Evolutionary conservation across 2,888 invertebrate species (phyloP), one percentile per base, ranked within the genome.

Genomic region (Papilio demoleus): DNA sequence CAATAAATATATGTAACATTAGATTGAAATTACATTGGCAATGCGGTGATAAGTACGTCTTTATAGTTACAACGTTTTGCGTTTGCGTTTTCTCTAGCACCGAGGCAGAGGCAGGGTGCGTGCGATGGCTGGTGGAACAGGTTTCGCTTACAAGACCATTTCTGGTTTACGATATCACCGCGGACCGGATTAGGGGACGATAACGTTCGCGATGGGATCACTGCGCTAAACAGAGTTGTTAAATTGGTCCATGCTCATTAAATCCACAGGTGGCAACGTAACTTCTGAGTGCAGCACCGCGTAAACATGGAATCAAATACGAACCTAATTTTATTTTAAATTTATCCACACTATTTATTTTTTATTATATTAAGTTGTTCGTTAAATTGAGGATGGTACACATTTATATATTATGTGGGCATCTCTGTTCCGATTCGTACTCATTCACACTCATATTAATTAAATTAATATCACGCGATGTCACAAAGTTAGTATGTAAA

Each of bases 121-220:
- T 88, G 87, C 82, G 83, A 87, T 86, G 82, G 86, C 79, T 81
- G 81, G 79, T 81, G 78, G 77, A 91, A 91, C 92, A 75, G 88
- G 92, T 92, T 91, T 86, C 75, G 78, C 83, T 85, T 86, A 85
- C 84, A 84, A 84, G 85, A 86, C 87, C 86, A 85, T 85, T 90
- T 90, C 90, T 90, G 88, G 87, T 88, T 90, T 87, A 88, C 86
- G 88, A 90, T 90, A 90, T 88, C 86, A 86, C 82, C 79, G 77
- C 75, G 79, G 87, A 90, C 91, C 88, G 89, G 90, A 91, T 90
- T 90, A 91, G 88, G 83, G 84, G 86, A 85, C 85, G 90, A 90
- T 90, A 90, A 86, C 83, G 82, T 85, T 86, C 87, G 82, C 82
- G 88, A 88, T 88, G 86, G 83, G 84, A 84, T 86, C 84, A 84